Evolutionary conservation across 2,797 vertebrate species (phyloP), one percentile per base, ranked within the genome.

Genomic region (Spinus olivaceus): DNA sequence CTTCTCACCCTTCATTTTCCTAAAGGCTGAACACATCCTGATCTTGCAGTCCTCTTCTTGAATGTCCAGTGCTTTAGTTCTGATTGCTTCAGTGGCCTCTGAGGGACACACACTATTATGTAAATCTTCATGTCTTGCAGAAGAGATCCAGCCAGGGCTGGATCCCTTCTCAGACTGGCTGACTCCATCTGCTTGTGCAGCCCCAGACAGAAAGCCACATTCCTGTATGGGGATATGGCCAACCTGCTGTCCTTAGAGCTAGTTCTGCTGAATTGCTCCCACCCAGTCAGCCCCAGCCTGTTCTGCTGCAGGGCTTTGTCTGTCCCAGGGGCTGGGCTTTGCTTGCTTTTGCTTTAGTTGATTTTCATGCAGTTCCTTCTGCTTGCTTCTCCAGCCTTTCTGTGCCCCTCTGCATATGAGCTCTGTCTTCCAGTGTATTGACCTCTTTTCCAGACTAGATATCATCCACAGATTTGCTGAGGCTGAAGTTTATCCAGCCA

Each of bases 191-290:
- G 8, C 16, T 61, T 37, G 2, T 39, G 10, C 12, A 57, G 42
- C 4, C 7, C 4, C 3, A 10, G 6, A 7, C 0, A 14, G 3
- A 3, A 6, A 1, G 3, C 14, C 28, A 13, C 3, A 0, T 12
- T 59, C 5, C 18, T 64, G 14, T 13, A 9, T 0, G 1, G 8
- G 2, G 2, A 1, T 41, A 12, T 5, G n/a, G 8, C 5, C 8
- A 25, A 9, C 1, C 6, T 37, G 9, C 6, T 23, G 2, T 50
- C 9, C 4, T 57, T 59, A 28, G 35, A 51, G 8, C 0, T 13
- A 8, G 5, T 22, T 49, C 17, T 66, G 21, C 21, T 49, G 46
- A 49, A 5, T 6, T 60, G 8, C 7, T 57, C 12, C 10, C 42
- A 51, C 10, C 1, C 28, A 42, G 9, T 3, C 23, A 27, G 6